Percentiles rank a stretch among this genome's conserved stretches.
Conservation (phyloP, 2,888 invertebrate genomes). For the Choristoneura rosaceana region DNA sequence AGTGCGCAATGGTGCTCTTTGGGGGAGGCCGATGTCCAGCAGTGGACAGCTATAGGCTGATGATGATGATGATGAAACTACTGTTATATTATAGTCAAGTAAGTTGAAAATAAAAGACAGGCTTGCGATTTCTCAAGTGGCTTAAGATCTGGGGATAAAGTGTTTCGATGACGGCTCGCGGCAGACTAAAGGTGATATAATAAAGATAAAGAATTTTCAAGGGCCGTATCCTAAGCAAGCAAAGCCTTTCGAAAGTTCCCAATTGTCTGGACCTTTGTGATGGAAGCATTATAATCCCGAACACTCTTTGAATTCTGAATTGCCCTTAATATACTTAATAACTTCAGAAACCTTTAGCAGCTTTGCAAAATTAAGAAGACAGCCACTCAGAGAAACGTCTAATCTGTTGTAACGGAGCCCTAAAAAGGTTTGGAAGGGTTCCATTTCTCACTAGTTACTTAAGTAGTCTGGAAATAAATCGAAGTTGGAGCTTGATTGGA, state of each 20-base stretch:
- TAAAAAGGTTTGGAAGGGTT: constrained; percentile 35
- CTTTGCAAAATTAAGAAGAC: constrained; percentile 27
- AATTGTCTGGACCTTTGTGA: constrained; percentile 10
- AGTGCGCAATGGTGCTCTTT: too few relatives aligned
- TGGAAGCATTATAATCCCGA: constrained; percentile 5
- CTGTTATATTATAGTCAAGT: too few relatives aligned
- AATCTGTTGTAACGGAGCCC: constrained; percentile 25
- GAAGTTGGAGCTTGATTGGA: constrained; percentile 28
- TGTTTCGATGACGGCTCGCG: not conserved
- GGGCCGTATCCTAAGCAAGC: constrained; percentile 1
- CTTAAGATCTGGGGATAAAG: not conserved
- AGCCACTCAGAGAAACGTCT: constrained; percentile 8
- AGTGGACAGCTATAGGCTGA: too few relatives aligned
- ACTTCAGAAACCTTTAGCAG: constrained; percentile 15
- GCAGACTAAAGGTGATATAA: constrained; percentile 7
- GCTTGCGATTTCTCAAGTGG: not conserved
- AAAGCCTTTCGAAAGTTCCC: constrained; percentile 11
- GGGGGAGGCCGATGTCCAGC: too few relatives aligned
- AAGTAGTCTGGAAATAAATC: constrained; percentile 36
- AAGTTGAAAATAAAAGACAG: too few relatives aligned
- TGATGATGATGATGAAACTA: too few relatives aligned
- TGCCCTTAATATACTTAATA: constrained; percentile 10
- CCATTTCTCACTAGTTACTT: constrained; percentile 32
- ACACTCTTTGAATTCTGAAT: constrained; percentile 7
- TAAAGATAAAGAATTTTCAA: constrained; percentile 13